These are phyloP conservation scores for Catotricha subobsoleta DNA, from an alignment of 2,888 invertebrate species.

Conservation along the genomic window DNA sequence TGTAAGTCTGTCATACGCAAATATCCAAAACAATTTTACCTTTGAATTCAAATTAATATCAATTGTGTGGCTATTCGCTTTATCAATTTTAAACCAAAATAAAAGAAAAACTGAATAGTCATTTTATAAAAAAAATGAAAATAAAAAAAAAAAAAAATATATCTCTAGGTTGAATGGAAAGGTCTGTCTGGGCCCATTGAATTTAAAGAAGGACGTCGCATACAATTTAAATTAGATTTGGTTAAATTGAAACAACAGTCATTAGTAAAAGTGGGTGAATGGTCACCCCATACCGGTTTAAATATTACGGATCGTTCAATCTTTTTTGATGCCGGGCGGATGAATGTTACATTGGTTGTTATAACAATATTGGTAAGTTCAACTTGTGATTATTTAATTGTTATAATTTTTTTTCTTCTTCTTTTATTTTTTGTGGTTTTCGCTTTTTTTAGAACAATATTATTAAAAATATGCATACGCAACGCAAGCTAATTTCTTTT, in stretches of 20 bases:
- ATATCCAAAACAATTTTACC: neutral
- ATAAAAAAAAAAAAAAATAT: neutral
- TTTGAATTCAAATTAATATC: no score
- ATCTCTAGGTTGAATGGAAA: slow-evolving; percentile 50
- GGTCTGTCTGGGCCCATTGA: slow-evolving; percentile 86
- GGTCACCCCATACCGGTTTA: slow-evolving; percentile 76
- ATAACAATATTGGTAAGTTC: slow-evolving; percentile 73
- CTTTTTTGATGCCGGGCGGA: slow-evolving; percentile 73
- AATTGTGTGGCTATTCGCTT: no score
- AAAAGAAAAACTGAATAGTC: no score
- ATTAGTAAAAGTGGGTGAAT: slow-evolving; percentile 66
- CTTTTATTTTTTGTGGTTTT: no score
- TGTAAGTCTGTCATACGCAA: slow-evolving; percentile 41
- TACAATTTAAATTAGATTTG: slow-evolving; percentile 79
- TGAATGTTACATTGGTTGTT: slow-evolving; percentile 80
- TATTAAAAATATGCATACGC: no score
- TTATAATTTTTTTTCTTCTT: no score
- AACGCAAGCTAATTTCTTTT: no score
- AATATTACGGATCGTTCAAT: slow-evolving; percentile 66
- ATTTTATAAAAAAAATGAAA: neutral
- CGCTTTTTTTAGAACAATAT: no score
- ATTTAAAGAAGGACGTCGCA: slow-evolving; percentile 84
- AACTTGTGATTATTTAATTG: no score
- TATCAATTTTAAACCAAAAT: no score
- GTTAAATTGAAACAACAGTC: slow-evolving; percentile 75